phyloP scores from a whole-genome alignment of 2,113 vertebrate genomes.

The Rostratula benghalensis region DNA sequence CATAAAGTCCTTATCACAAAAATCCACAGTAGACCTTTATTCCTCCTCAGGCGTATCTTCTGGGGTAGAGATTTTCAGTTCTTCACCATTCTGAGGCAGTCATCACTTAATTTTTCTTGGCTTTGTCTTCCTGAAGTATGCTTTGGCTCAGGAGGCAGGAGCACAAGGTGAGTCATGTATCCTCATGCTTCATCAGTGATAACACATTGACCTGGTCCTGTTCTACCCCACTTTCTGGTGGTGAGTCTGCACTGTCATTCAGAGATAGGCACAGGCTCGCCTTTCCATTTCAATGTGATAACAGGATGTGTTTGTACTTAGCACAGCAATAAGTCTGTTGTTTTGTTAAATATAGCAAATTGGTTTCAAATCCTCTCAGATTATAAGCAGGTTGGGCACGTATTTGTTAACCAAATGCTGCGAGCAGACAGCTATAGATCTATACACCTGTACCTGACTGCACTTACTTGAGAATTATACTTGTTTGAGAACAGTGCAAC shows the following conservation, averaged over 20 bases:
- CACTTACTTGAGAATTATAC: background rate
- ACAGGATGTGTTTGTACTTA: background rate
- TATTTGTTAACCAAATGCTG: background rate
- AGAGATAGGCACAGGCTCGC: background rate
- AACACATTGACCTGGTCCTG: background rate
- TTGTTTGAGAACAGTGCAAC: background rate
- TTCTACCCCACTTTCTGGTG: background rate
- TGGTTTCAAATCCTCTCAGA: background rate
- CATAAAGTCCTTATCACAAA: background rate
- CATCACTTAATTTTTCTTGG: background rate
- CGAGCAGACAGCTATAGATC: background rate
- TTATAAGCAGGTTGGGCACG: background rate
- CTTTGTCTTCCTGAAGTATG: background rate
- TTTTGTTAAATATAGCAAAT: background rate
- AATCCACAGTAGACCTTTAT: background rate
- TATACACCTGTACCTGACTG: background rate
- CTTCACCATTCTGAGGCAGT: background rate
- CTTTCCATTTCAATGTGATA: background rate
- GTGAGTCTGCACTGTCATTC: background rate
- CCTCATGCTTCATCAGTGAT: background rate
- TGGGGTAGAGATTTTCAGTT: background rate
- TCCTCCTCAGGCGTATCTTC: background rate
- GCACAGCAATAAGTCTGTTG: background rate
- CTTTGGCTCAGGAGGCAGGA: background rate
- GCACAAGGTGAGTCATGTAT: background rate